Evolutionary conservation across 2,888 invertebrate genomes (phyloP).

Genomic region (Hololepta plana): DNA sequence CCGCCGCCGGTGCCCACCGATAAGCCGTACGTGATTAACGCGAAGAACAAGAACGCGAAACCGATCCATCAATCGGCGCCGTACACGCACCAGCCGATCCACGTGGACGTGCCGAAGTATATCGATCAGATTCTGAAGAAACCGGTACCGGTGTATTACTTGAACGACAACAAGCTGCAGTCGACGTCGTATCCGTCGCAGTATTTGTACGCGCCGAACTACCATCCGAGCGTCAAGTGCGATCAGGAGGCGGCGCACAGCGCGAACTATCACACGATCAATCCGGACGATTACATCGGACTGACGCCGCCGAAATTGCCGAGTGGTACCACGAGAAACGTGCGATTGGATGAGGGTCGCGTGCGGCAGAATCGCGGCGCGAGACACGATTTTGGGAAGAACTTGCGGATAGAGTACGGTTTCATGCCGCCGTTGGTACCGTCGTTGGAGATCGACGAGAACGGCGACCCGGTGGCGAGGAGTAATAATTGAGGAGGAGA

Average conservation of each 20-base stretch:
- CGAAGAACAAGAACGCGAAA: background rate
- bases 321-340: too few relatives aligned
- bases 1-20: constrained; percentile 4
- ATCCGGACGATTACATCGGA: constrained; percentile 28
- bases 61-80: constrained; percentile 4
- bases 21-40: background rate
- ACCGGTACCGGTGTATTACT: constrained; percentile 2
- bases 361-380: constrained; percentile 16
- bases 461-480: constrained; percentile 43
- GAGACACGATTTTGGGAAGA: constrained; percentile 32
- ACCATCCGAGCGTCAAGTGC: constrained; percentile 8
- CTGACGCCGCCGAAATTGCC: constrained; percentile 31
- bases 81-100: constrained; percentile 1
- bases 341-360: too few relatives aligned
- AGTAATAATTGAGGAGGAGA: too few relatives aligned
- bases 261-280: constrained; percentile 11
- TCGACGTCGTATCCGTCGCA: constrained; percentile 6
- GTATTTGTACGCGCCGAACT: constrained; percentile 10
- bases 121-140: constrained; percentile 3
- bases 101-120: constrained; percentile 3
- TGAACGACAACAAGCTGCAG: constrained; percentile 5
- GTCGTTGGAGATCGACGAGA: constrained; percentile 60
- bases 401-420: constrained; percentile 60
- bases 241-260: constrained; percentile 1
- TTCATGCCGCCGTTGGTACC: constrained; percentile 70